phyloP scores from a whole-genome alignment of 1,140 invertebrate genomes.

The Anastatus disparis region DNA sequence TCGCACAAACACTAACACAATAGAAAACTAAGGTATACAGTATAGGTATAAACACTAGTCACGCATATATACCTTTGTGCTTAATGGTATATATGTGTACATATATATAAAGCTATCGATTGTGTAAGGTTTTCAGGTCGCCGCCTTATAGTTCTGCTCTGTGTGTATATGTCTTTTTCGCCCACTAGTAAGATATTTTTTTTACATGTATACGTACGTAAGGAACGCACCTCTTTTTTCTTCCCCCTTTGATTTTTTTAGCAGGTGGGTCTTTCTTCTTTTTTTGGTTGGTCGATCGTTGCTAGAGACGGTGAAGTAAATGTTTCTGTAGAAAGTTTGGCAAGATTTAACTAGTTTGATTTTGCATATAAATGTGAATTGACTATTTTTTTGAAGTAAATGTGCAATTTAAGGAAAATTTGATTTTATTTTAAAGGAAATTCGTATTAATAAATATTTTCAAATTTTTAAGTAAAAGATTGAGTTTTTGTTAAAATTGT shows the following conservation, averaged over 20 bases:
- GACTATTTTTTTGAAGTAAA: too few species aligned
- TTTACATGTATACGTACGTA: neutral
- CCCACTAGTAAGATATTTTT: neutral
- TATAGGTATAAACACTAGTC: too few species aligned
- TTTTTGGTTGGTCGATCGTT: slow-evolving; percentile 19
- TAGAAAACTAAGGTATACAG: too few species aligned
- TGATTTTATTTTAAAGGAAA: too few species aligned
- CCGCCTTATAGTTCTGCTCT: neutral
- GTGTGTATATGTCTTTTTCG: too few species aligned
- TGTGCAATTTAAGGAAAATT: too few species aligned
- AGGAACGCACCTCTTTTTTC: neutral
- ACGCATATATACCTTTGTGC: neutral
- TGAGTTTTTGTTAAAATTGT: too few species aligned
- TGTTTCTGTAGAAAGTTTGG: neutral
- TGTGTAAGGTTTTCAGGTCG: slow-evolving; percentile 18
- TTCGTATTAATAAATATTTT: too few species aligned
- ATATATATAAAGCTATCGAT: neutral
- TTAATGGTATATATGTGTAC: neutral
- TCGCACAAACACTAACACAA: neutral
- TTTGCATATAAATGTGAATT: too few species aligned
- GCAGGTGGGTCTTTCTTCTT: neutral
- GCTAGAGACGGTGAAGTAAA: slow-evolving; percentile 3
- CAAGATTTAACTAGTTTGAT: too few species aligned
- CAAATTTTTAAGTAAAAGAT: too few species aligned
- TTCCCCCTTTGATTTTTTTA: neutral